Conservation (phyloP, 2,797 vertebrate genomes). For the Chloroceryle amazona region DNA sequence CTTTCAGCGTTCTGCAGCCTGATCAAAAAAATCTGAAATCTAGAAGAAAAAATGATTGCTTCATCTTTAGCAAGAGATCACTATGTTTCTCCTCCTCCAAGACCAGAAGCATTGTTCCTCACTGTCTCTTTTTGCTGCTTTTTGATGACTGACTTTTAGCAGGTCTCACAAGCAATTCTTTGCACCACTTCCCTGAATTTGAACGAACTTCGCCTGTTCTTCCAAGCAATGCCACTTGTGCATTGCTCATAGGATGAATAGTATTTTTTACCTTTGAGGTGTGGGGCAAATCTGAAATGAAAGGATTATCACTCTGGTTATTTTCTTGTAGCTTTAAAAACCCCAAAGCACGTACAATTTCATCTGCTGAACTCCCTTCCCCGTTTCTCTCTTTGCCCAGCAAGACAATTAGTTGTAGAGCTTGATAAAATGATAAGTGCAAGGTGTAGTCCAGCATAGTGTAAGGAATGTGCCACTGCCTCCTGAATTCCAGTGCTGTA, state of each 20-base stretch:
- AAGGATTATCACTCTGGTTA: not conserved
- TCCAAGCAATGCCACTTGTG: not conserved
- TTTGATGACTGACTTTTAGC: not conserved
- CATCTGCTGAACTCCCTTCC: not conserved
- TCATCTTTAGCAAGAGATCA: not conserved
- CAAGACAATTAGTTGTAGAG: not conserved
- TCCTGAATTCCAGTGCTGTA: not conserved
- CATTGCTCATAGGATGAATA: not conserved
- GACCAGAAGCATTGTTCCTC: not conserved
- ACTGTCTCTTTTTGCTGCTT: not conserved
- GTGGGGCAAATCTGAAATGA: not conserved
- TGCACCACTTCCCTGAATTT: not conserved
- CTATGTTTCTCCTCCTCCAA: not conserved
- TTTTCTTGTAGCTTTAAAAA: not conserved
- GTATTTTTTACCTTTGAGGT: not conserved
- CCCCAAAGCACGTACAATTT: not conserved
- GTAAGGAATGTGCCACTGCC: not conserved
- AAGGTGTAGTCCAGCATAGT: not conserved
- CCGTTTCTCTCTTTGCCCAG: not conserved
- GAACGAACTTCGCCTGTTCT: not conserved
- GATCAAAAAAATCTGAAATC: not conserved
- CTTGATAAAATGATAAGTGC: not conserved
- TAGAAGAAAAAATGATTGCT: not conserved
- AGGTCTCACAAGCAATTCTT: not conserved
- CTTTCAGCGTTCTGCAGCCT: not conserved